Conservation (phyloP, 2,797 vertebrate species). For the Dendrocincla tyrannina region DNA sequence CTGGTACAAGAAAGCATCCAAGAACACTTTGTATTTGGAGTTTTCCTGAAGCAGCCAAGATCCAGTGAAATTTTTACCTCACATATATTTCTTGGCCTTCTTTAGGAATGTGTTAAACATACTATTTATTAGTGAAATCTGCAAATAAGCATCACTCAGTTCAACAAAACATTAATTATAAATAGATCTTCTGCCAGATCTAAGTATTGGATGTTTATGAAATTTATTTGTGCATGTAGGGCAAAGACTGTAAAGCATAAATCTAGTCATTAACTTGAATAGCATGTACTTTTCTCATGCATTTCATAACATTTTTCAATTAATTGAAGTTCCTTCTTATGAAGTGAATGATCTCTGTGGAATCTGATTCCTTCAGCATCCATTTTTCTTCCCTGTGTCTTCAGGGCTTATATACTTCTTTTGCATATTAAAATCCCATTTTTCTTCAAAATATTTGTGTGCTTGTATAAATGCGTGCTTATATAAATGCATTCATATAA, state of each 20-base stretch:
- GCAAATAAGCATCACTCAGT: background rate
- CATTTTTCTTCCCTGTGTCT: background rate
- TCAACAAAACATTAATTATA: slow-evolving; percentile 38
- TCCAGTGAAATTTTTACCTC: background rate
- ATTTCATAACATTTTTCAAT: slow-evolving; percentile 1
- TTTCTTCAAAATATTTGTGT: background rate
- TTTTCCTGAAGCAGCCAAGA: background rate
- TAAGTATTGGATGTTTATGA: background rate
- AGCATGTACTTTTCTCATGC: background rate
- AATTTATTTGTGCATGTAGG: slow-evolving; percentile 15
- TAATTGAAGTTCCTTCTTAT: background rate
- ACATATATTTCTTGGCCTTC: background rate
- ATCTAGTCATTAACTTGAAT: background rate
- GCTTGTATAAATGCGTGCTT: background rate
- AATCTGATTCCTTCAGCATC: background rate
- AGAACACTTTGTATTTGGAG: background rate
- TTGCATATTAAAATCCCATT: background rate
- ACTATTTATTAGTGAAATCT: background rate
- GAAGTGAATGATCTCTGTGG: background rate
- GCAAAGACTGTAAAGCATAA: slow-evolving; percentile 12
- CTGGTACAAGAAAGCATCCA: background rate
- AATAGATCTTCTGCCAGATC: slow-evolving; percentile 17
- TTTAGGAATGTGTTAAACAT: background rate
- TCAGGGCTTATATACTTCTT: background rate
- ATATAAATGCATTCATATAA: background rate